phyloP scores from a whole-genome alignment of 1,140 invertebrate genomes.

The Zelostemma sp. region DNA sequence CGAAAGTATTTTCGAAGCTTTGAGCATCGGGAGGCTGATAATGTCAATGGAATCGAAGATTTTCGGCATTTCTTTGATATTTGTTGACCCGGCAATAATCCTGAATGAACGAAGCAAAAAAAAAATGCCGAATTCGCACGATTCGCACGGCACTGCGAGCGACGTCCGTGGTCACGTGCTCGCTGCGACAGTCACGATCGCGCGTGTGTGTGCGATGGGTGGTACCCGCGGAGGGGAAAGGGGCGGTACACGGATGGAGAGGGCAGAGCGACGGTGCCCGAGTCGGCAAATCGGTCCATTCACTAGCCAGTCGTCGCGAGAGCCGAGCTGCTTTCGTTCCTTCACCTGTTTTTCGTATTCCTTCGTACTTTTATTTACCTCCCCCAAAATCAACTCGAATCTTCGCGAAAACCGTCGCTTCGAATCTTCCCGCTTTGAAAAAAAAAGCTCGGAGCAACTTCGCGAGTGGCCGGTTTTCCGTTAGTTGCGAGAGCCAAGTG shows the following conservation, averaged over 20 bases:
- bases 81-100: conserved; percentile 41
- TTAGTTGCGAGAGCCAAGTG: not conserved
- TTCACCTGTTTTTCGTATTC: conserved; percentile 25
- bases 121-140: conserved; percentile 36
- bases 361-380: conserved; percentile 8
- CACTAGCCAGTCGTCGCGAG: conserved; percentile 45
- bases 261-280: conserved; percentile 42
- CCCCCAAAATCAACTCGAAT: no score
- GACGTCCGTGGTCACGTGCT: conserved; percentile 45
- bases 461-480: conserved; percentile 5
- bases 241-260: conserved; percentile 25
- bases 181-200: conserved; percentile 49
- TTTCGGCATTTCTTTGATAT: no score
- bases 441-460: no score
- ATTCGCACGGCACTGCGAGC: conserved; percentile 46
- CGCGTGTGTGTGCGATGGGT: conserved; percentile 50
- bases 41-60: no score
- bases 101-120: conserved; percentile 33
- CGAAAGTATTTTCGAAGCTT: no score
- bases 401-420: no score
- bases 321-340: conserved; percentile 30
- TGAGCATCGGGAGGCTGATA: no score
- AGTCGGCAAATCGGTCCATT: conserved; percentile 51
- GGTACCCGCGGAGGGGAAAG: conserved; percentile 30
- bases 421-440: not conserved